A percentile compares a stretch with the other conserved stretches of the same genome.
phyloP scores from a whole-genome alignment of 2,888 invertebrate species.

The Meteorus cinctellus region DNA sequence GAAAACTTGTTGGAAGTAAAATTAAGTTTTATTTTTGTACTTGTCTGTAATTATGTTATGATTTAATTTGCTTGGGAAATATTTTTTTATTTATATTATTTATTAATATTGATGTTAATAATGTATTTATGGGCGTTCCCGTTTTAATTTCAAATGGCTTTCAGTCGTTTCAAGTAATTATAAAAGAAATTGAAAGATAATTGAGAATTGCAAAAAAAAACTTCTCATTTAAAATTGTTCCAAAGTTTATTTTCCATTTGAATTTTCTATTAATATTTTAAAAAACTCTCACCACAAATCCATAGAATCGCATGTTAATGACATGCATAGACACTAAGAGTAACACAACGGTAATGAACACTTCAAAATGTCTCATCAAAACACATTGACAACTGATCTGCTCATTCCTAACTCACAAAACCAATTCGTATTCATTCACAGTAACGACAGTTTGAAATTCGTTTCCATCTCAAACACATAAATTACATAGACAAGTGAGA shows the following conservation, averaged over 20 bases:
- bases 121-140: too few relatives aligned
- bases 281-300: too few relatives aligned
- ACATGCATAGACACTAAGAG: background rate
- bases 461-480: background rate
- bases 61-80: background rate
- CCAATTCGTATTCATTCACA: too few relatives aligned
- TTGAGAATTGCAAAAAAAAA: too few relatives aligned
- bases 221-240: too few relatives aligned
- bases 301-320: background rate
- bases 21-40: background rate
- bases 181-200: too few relatives aligned
- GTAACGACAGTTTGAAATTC: slow-evolving; percentile 11
- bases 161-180: too few relatives aligned
- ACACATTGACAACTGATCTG: background rate
- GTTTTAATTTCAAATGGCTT: too few relatives aligned
- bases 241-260: too few relatives aligned
- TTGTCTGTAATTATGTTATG: background rate
- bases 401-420: too few relatives aligned
- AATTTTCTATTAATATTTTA: background rate
- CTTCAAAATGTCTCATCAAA: slow-evolving; percentile 25
- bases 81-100: background rate
- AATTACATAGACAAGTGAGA: background rate
- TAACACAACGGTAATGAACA: slow-evolving; percentile 33
- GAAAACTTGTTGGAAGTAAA: background rate
- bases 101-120: background rate